phyloP scores from a whole-genome alignment of 2,113 vertebrate genomes.

The Rhegmatorhina hoffmannsi region DNA sequence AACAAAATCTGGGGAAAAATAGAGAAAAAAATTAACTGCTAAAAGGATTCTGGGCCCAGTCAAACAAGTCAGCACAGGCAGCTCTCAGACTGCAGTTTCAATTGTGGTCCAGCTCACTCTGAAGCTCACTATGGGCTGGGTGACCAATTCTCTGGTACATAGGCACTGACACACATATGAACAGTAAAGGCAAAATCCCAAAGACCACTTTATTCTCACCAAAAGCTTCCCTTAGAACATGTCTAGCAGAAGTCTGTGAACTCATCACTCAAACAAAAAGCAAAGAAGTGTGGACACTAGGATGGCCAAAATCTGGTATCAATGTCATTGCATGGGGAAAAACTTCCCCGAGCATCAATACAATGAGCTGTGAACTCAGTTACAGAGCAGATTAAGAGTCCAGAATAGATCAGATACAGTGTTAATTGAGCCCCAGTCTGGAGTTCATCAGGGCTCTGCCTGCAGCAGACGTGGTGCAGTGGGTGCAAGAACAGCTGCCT shows the following conservation, averaged over 20 bases:
- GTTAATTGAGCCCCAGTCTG: rapidly evolving
- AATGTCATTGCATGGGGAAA: rapidly evolving
- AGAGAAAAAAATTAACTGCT: not conserved
- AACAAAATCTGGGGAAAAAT: not conserved
- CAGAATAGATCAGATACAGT: rapidly evolving
- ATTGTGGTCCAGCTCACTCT: not conserved
- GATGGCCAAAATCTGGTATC: not conserved
- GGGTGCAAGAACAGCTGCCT: not conserved
- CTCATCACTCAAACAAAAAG: not conserved
- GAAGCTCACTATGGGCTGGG: not conserved
- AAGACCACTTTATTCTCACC: not conserved
- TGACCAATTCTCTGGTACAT: not conserved
- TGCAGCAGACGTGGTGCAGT: not conserved
- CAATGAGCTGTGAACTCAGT: not conserved
- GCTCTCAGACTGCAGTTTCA: not conserved
- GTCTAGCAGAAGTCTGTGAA: not conserved
- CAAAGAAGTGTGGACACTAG: rapidly evolving
- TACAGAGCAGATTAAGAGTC: not conserved
- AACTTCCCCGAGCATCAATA: not conserved
- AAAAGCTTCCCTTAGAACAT: not conserved
- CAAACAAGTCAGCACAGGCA: not conserved
- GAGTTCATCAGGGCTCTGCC: not conserved
- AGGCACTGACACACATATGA: not conserved
- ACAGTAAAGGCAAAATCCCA: not conserved
- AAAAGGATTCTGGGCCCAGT: not conserved